Conservation (phyloP, 1,140 invertebrate species). For the Pygmarrhopalites habei region DNA sequence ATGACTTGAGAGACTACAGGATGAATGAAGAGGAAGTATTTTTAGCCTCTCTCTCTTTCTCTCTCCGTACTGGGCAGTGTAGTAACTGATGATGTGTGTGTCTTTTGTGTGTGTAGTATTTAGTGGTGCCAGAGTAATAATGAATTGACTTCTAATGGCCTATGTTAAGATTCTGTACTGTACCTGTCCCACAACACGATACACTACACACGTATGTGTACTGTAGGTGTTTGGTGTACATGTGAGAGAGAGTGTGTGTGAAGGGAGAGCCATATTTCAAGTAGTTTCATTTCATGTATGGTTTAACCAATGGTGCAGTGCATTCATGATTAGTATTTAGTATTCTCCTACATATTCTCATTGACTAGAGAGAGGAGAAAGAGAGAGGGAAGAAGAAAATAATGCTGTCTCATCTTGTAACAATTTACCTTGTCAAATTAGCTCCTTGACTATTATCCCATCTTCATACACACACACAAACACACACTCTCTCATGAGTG, state of each 20-base stretch:
- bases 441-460: conserved; percentile 13
- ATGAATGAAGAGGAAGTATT: too few relatives aligned
- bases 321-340: conserved; percentile 5
- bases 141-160: too few relatives aligned
- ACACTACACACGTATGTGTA: too few relatives aligned
- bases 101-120: too few relatives aligned
- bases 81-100: too few relatives aligned
- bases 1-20: too few relatives aligned
- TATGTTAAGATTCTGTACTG: too few relatives aligned
- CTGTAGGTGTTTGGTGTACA: neutral
- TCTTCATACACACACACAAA: neutral
- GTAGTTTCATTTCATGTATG: neutral
- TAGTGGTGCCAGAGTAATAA: too few relatives aligned
- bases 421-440: conserved; percentile 40
- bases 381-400: conserved; percentile 18
- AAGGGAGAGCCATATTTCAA: neutral
- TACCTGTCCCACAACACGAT: too few relatives aligned
- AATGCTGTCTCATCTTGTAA: conserved; percentile 33
- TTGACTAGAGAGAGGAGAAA: conserved; percentile 3
- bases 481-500: neutral
- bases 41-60: too few relatives aligned
- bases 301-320: neutral
- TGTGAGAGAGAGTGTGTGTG: neutral
- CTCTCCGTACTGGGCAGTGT: too few relatives aligned
- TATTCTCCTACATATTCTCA: neutral